Base-by-base conservation (phyloP, 1,140 invertebrate species). In the Neelides sp. region DNA sequence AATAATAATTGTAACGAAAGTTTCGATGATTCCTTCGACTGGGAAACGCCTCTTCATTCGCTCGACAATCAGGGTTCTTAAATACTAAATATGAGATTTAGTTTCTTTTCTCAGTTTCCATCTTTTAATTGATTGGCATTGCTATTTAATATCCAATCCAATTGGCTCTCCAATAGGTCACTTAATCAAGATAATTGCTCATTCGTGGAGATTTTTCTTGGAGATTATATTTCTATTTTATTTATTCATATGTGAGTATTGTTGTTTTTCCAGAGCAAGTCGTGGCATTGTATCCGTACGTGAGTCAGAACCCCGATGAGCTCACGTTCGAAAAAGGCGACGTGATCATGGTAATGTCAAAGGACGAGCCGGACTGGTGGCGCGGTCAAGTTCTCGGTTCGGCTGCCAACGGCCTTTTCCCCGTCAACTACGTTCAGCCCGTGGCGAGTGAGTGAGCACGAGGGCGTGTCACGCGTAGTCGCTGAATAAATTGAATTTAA, bases 361-460 rank as follows among this genome's bases (percentile, higher is more conserved):
- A 91, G 59, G 88, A 93, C 55, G 92, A 96, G 65, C 79, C 83
- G 34, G 82, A 89, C 46, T 98, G 93, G 93, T 97, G 93, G 92
- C 82, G 82, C 66, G 93, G 93, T 34, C 86, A 91, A 72, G 71
- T 90, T 4, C n/a, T n/a, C n/a, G n/a, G n/a, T n/a, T 84, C 88
- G 54, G 89, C 87, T 12, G 73, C 79, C 46, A 80, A 82, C 3
- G 89, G 89, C 13, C 72, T 93, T 26, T 94, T 94, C 67, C 89
- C 89, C 20, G 89, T 85, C 69, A 93, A 92, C 69, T 93, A 92
- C 69, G 87, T 92, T 50, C 73, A 77, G 61, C 69, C 76, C 45
- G 67, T 78, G 59, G 78, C 77, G 76, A 70, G 77, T 72, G 49
- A 50, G 42, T 34, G 40, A 35, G 2, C 45, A 44, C 12, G 42